These are phyloP conservation scores for Pseudococcus longispinus DNA, from an alignment of 2,888 invertebrate genomes.

Conservation along the genomic window DNA sequence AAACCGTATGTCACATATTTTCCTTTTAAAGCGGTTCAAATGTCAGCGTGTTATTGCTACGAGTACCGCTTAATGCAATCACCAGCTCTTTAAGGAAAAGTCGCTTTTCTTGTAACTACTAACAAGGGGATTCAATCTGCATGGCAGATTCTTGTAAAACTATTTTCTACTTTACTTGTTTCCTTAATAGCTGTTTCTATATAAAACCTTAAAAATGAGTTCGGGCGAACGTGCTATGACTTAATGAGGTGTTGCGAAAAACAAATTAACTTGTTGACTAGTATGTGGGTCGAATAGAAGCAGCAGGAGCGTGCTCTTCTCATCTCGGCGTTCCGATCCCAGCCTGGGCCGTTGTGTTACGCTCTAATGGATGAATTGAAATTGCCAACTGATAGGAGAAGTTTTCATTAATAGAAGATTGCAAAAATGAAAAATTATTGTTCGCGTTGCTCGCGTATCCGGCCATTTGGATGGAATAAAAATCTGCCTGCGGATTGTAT, in stretches of 20 bases:
- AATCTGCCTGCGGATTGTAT: neutral
- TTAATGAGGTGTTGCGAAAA: conserved; percentile 43
- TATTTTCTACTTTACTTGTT: conserved; percentile 44
- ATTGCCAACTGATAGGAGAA: neutral
- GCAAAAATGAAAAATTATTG: conserved; percentile 16
- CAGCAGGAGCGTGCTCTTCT: neutral
- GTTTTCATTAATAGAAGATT: neutral
- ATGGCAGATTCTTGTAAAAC: conserved; percentile 42
- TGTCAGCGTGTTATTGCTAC: conserved; percentile 43
- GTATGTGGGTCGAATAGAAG: neutral
- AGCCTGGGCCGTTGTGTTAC: neutral
- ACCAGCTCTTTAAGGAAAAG: conserved; percentile 46
- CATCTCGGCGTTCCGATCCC: no score
- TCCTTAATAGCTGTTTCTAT: conserved; percentile 31
- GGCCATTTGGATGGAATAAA: neutral
- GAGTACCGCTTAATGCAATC: conserved; percentile 44
- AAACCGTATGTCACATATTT: conserved; percentile 46
- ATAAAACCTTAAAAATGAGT: conserved; percentile 40
- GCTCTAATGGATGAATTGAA: conserved; percentile 19
- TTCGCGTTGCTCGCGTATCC: neutral
- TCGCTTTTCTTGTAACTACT: conserved; percentile 43
- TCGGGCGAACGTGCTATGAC: conserved; percentile 33
- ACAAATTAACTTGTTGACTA: conserved; percentile 45
- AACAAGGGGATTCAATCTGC: conserved; percentile 46
- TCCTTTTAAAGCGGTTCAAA: conserved; percentile 37